Base-by-base conservation (phyloP, 2,113 vertebrate genomes). In the Ranitomeya variabilis region DNA sequence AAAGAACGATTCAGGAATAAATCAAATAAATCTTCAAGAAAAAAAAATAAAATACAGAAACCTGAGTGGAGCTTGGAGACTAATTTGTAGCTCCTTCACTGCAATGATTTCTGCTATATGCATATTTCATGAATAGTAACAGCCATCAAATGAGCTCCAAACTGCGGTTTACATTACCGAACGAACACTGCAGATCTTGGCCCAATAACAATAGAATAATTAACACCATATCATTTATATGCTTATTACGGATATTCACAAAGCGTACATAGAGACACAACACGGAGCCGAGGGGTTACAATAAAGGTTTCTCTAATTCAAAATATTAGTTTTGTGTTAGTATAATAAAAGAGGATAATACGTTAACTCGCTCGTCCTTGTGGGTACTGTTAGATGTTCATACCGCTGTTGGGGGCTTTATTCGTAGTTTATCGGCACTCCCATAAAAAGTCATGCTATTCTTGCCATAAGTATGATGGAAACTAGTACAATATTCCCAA, bases 81-180 rank as follows among this genome's bases (percentile, higher is more conserved):
- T 57, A 54, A 79, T 79, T 79, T 57, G 77, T 79, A 79, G 52
- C 77, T 79, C 77, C 52, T 79, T 79, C 52, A 52, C 73, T 21
- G 73, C 73, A 52, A 76, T 76, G 45, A 51, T 76, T 19, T 37
- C 16, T 52, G 73, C 45, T 76, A 6, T 76, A 52, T 76, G 18
- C 45, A 76, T 76, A 76, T 52, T 76, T 76, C 73, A 76, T 76
- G 73, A 76, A 51, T 52, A 45, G 73, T 76, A 76, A 76, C 0
- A 76, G 37, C 18, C 45, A 3, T 52, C 73, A 55, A 55, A 79
- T 26, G 23, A 23, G 52, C 52, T 79, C 77, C 21, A 79, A 77
- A 55, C 55, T 57, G 19, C 77, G 14, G 52, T 57, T 26, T 79
- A n/a, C 77, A 79, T 26, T 57, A 79, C 21, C 51, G 7, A 51